Conservation (phyloP, 35 echinoderm and acorn worm species). For the Ophioderma brevispina region DNA sequence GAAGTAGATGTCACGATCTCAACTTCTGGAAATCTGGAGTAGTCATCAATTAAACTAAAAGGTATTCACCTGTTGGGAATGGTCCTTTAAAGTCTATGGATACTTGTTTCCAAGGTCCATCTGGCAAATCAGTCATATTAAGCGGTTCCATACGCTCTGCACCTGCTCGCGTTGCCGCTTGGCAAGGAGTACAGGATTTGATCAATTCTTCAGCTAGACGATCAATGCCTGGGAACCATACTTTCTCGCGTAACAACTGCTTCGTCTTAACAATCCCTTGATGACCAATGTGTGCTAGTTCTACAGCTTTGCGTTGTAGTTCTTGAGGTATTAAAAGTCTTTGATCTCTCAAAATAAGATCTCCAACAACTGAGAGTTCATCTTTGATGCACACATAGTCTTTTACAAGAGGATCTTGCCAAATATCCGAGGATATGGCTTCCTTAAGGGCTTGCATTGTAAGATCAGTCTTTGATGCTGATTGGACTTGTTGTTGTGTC, state of each 20-base stretch:
- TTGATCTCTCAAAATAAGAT: slow-evolving; percentile 49
- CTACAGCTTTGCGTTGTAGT: slow-evolving; percentile 30
- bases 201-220: slow-evolving; percentile 46
- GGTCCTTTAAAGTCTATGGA: slow-evolving; percentile 40
- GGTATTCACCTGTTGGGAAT: slow-evolving; percentile 50
- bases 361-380: background rate
- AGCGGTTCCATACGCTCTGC: slow-evolving; percentile 24
- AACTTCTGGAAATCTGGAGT: slow-evolving; percentile 73
- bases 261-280: slow-evolving; percentile 79
- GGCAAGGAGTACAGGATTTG: slow-evolving; percentile 51
- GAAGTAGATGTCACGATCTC: slow-evolving; percentile 64
- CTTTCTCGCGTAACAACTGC: slow-evolving; percentile 58
- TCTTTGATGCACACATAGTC: background rate
- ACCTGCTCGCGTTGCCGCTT: slow-evolving; percentile 22
- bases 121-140: slow-evolving; percentile 37
- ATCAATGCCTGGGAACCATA: slow-evolving; percentile 81
- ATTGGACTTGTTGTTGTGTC: slow-evolving; percentile 14
- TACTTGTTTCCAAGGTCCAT: slow-evolving; percentile 40
- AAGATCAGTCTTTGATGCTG: background rate
- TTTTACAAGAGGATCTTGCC: background rate
- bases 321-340: slow-evolving; percentile 66
- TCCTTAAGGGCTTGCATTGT: slow-evolving; percentile 27
- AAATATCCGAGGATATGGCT: background rate
- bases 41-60: slow-evolving; percentile 63
- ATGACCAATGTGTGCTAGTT: slow-evolving; percentile 78